Percentiles rank a stretch among this genome's conserved stretches.
Conservation (phyloP, 2,113 vertebrate genomes). For the Meriones unguiculatus region DNA sequence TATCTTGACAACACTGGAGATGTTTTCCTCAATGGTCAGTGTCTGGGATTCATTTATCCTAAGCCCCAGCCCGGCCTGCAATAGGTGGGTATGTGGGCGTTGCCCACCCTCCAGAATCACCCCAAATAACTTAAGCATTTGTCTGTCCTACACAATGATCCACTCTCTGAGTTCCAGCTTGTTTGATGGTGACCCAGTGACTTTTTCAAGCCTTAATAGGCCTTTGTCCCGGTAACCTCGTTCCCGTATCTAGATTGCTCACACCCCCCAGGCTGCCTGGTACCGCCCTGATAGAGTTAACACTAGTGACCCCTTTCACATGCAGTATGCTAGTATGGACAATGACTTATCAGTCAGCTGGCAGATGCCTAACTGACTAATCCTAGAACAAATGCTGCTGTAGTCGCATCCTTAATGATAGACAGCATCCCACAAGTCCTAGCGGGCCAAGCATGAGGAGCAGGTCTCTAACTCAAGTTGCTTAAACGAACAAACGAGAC, state of each 20-base stretch:
- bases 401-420: neutral
- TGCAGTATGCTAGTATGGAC: neutral
- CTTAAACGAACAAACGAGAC: neutral
- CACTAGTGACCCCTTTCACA: neutral
- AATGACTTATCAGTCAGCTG: neutral
- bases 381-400: neutral
- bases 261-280: neutral
- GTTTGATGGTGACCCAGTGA: neutral
- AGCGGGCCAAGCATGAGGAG: neutral
- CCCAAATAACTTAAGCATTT: neutral
- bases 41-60: neutral
- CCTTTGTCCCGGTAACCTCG: neutral
- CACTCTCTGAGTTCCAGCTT: constrained; percentile 15
- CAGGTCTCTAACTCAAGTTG: neutral
- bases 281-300: neutral
- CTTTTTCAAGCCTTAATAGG: neutral
- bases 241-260: neutral
- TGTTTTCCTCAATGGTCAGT: neutral
- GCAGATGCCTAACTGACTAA: neutral
- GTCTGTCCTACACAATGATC: neutral
- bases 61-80: neutral
- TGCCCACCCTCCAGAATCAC: neutral
- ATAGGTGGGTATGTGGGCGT: neutral
- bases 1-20: neutral
- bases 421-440: neutral